Percentiles rank a stretch among this genome's conserved stretches.
Conservation (phyloP, 2,797 vertebrate species). For the Pantherophis vulpinus region DNA sequence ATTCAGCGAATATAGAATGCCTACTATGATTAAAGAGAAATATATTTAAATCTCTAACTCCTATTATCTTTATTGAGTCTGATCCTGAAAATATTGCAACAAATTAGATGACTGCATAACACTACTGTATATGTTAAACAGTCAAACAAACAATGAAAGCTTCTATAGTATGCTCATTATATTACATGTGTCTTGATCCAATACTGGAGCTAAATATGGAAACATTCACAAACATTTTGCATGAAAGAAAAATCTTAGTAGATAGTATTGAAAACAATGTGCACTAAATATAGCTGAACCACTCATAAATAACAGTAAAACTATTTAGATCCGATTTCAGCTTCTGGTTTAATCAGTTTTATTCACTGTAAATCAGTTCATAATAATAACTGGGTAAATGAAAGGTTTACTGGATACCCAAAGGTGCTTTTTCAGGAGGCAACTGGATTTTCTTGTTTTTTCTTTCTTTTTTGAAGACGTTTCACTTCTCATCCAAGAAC, state of each 20-base stretch:
- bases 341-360: background rate
- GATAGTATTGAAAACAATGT: background rate
- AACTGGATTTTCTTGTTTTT: too few relatives aligned
- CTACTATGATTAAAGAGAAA: too few relatives aligned
- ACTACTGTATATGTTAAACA: background rate
- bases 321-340: background rate
- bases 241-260: background rate
- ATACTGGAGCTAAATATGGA: background rate
- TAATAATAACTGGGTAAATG: background rate
- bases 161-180: background rate
- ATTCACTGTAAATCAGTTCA: background rate
- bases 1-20: too few relatives aligned
- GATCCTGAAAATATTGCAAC: too few relatives aligned
- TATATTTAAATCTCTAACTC: too few relatives aligned
- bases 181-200: background rate
- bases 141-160: background rate
- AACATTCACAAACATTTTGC: background rate
- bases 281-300: background rate
- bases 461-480: background rate
- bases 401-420: background rate
- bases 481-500: background rate
- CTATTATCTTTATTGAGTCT: too few relatives aligned
- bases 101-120: background rate
- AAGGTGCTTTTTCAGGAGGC: too few relatives aligned
- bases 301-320: background rate